A percentile compares a stretch with the other conserved stretches of the same genome.
Conservation (phyloP, 2,888 invertebrate genomes). For the Dasysyrphus tricinctus region DNA sequence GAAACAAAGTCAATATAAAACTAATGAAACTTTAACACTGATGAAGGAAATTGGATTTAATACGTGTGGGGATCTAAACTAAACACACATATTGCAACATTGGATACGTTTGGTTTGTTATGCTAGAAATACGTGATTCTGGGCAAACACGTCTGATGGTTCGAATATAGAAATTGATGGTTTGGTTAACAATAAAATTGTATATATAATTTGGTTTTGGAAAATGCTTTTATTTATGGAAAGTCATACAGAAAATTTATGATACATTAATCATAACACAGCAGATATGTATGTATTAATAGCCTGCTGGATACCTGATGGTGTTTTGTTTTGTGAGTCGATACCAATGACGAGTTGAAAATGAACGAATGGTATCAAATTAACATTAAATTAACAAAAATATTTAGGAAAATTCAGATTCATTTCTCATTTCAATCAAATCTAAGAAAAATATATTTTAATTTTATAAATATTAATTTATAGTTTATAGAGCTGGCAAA, state of each 20-base stretch:
- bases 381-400: too few species aligned
- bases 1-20: conserved; percentile 56
- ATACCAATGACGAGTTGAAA: too few species aligned
- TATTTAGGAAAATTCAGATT: too few species aligned
- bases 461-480: too few species aligned
- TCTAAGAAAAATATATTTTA: too few species aligned
- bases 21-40: conserved; percentile 66
- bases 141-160: conserved; percentile 4
- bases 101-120: conserved; percentile 17
- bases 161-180: conserved; percentile 33
- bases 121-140: conserved; percentile 27
- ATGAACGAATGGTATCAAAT: too few species aligned
- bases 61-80: conserved; percentile 53
- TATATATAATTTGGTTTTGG: conserved; percentile 1
- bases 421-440: too few species aligned
- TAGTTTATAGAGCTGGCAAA: too few species aligned
- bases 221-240: conserved; percentile 10
- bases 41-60: conserved; percentile 68
- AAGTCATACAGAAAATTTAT: conserved; percentile 13
- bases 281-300: background rate
- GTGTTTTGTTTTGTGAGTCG: background rate
- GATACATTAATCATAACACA: conserved; percentile 14
- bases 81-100: background rate
- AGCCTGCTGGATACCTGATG: background rate
- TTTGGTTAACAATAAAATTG: conserved; percentile 7